These are phyloP conservation scores for Mimas tiliae DNA, from an alignment of 2,888 invertebrate species.

Conservation along the genomic window DNA sequence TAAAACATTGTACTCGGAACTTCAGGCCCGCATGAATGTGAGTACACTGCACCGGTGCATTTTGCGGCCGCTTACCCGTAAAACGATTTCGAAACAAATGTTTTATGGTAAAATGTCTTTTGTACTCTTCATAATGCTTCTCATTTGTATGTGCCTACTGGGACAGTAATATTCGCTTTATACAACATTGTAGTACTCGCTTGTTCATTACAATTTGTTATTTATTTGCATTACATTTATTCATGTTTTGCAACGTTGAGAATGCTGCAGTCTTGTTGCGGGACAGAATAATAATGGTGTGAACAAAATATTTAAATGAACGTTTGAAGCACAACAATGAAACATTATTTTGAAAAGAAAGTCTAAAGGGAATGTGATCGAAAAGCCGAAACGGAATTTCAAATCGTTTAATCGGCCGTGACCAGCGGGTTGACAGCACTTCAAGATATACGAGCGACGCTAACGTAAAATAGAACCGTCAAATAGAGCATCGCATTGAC, in stretches of 20 bases:
- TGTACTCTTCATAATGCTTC: constrained; percentile 22
- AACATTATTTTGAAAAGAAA: background rate
- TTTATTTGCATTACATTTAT: constrained; percentile 14
- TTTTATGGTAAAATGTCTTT: constrained; percentile 25
- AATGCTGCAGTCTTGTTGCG: background rate
- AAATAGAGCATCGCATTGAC: constrained; percentile 38
- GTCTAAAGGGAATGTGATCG: constrained; percentile 24
- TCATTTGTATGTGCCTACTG: constrained; percentile 18
- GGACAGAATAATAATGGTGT: background rate
- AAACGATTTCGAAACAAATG: constrained; percentile 37
- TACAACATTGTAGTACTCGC: constrained; percentile 2
- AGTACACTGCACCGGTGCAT: constrained; percentile 57
- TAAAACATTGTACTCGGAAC: constrained; percentile 62
- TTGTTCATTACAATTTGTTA: constrained; percentile 15
- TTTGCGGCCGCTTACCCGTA: constrained; percentile 37
- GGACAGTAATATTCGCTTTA: constrained; percentile 4
- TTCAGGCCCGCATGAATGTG: constrained; percentile 54
- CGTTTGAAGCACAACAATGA: background rate
- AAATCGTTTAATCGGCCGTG: constrained; percentile 28
- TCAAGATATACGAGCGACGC: constrained; percentile 40
- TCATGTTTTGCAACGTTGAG: background rate
- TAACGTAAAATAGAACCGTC: constrained; percentile 39
- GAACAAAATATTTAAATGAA: background rate
- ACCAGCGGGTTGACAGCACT: constrained; percentile 27
- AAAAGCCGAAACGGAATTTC: constrained; percentile 28